These are phyloP conservation scores for Abrostola tripartita DNA, from an alignment of 2,888 invertebrate genomes.

Conservation along the genomic window DNA sequence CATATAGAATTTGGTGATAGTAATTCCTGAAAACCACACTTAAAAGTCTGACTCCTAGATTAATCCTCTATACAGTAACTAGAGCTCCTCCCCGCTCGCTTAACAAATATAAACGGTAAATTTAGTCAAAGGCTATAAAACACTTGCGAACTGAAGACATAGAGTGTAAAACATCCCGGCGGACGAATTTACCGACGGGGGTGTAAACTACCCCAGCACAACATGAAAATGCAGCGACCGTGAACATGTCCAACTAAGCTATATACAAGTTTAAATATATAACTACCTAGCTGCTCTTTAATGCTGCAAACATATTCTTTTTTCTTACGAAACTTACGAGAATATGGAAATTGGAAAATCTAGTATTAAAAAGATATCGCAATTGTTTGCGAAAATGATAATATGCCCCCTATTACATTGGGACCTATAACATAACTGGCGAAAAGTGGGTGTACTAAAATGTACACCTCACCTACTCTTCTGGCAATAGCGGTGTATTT, in stretches of 20 bases:
- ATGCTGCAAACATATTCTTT: background rate
- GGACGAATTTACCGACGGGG: constrained; percentile 50
- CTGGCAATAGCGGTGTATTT: too few species aligned
- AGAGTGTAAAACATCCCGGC: constrained; percentile 33
- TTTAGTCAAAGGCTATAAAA: constrained; percentile 49
- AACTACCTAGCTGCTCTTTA: background rate
- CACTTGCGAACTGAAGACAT: constrained; percentile 42
- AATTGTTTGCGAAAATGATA: too few species aligned
- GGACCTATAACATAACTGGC: too few species aligned
- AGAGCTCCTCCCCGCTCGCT: background rate
- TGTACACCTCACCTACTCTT: too few species aligned
- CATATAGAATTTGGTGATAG: too few species aligned
- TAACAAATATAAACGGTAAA: constrained; percentile 39
- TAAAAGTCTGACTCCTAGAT: constrained; percentile 4
- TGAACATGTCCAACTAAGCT: constrained; percentile 27
- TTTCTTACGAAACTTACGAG: too few species aligned
- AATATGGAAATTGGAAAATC: too few species aligned
- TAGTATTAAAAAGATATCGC: background rate
- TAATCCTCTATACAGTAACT: background rate
- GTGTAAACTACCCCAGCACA: constrained; percentile 43
- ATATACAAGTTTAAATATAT: constrained; percentile 19
- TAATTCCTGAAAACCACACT: too few species aligned
- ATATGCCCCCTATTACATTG: too few species aligned
- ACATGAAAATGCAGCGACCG: constrained; percentile 47
- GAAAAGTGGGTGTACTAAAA: too few species aligned